Evolutionary conservation across 1,140 invertebrate species (phyloP), one percentile per base, ranked within the genome.

Genomic region (Andricus grossulariae): DNA sequence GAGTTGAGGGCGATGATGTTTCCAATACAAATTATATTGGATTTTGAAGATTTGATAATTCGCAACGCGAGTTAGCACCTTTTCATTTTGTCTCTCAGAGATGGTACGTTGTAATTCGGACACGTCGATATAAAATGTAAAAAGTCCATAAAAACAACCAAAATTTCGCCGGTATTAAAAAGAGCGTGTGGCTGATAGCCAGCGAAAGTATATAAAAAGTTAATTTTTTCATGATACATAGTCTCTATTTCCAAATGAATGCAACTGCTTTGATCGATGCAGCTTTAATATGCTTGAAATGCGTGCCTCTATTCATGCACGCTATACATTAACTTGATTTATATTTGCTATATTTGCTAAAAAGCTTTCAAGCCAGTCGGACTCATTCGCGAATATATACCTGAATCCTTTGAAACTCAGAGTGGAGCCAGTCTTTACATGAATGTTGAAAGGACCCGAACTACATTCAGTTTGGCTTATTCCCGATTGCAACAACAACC

Each of bases 261-360:
- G 60, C 60, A 66, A 66, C 60, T 66, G 60, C 60, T 66, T 66
- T 66, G 60, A 66, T 66, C 60, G 32, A 66, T 66, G 32, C 15
- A 12, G 25, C 60, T 66, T 66, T 66, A 66, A 66, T 66, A 66
- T 66, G 60, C 32, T 16, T 66, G 60, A 66, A 66, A 66, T 66
- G 60, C 39, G 60, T 66, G 60, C 60, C 16, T 66, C 60, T 39
- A 66, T 66, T 66, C 60, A 66, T 66, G 15, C 19, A 21, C 12
- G 57, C 19, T 66, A 25, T 16, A 66, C 60, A 66, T 66, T 66
- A 66, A 66, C 60, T 66, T 45, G 60, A 66, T 66, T 66, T 66
- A 66, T 66, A 66, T 66, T 66, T 66, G 3, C 57, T 66, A 66
- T 66, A 39, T 39, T 66, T 66, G 25, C 25, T 66, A 66, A 66